A percentile compares a stretch with the other conserved stretches of the same genome.
Conservation (phyloP, 2,888 invertebrate species). For the Marasmarcha lunaedactyla region DNA sequence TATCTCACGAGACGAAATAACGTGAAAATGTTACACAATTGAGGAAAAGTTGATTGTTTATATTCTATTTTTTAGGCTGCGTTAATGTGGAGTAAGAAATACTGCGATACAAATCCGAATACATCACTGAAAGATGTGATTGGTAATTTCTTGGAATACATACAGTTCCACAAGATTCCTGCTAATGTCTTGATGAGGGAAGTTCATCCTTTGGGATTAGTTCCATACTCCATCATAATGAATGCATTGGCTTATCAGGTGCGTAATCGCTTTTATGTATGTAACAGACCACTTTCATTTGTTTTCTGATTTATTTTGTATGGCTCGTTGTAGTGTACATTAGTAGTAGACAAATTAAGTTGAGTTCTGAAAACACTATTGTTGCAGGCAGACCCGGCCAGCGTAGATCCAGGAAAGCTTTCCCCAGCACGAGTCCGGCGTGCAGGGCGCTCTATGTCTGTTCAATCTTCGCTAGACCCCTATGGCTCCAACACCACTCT, state of each 20-base stretch:
- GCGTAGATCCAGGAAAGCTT: slow-evolving; percentile 94
- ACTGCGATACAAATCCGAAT: slow-evolving; percentile 87
- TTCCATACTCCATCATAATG: slow-evolving; percentile 92
- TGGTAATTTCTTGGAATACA: slow-evolving; percentile 90
- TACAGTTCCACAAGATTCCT: slow-evolving; percentile 95
- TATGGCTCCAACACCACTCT: slow-evolving; percentile 92
- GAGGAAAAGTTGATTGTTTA: too few relatives aligned
- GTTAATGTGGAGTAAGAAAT: slow-evolving; percentile 95
- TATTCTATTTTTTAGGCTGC: slow-evolving; percentile 81
- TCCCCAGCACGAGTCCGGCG: slow-evolving; percentile 92
- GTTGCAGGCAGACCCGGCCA: slow-evolving; percentile 97
- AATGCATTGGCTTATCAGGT: slow-evolving; percentile 96
- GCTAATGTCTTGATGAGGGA: slow-evolving; percentile 94
- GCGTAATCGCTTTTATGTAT: slow-evolving; percentile 33
- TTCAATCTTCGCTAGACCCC: slow-evolving; percentile 90
- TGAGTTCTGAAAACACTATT: slow-evolving; percentile 63
- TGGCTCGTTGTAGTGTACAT: slow-evolving; percentile 2
- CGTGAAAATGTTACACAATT: too few relatives aligned
- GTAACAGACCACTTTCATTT: too few relatives aligned
- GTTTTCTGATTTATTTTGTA: neutral
- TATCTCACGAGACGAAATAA: too few relatives aligned
- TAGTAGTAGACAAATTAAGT: slow-evolving; percentile 26
- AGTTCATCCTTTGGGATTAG: slow-evolving; percentile 88
- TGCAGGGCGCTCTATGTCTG: slow-evolving; percentile 90
- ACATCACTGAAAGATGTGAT: slow-evolving; percentile 85